Percentiles rank a stretch among this genome's conserved stretches.
These are phyloP conservation scores for Lepidurus arcticus DNA, from an alignment of 1,140 invertebrate genomes.

Conservation along the genomic window DNA sequence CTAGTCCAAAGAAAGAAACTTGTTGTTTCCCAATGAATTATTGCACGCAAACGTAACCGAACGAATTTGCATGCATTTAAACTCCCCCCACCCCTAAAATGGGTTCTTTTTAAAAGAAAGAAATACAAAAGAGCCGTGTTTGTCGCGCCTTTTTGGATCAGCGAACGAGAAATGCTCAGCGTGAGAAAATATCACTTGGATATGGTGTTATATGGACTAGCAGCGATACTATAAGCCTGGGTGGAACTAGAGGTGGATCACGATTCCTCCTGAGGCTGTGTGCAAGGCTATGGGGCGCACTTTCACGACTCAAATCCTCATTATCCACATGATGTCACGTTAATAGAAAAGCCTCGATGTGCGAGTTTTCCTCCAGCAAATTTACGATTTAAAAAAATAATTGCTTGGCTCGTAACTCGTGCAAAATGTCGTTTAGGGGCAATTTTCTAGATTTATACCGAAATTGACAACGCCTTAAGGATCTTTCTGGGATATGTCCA, in stretches of 20 bases:
- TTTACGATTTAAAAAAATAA: too few species aligned
- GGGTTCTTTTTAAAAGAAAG: background rate
- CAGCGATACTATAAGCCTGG: background rate
- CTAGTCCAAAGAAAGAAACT: background rate
- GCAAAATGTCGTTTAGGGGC: too few species aligned
- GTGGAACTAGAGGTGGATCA: background rate
- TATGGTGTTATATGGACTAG: background rate
- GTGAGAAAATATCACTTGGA: background rate
- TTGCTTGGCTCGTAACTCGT: too few species aligned
- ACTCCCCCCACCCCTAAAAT: background rate
- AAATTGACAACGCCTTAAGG: too few species aligned
- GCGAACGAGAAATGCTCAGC: background rate
- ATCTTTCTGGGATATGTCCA: too few species aligned
- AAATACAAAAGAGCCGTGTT: background rate
- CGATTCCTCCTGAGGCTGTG: background rate
- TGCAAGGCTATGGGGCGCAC: background rate
- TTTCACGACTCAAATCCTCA: background rate
- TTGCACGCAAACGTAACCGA: background rate
- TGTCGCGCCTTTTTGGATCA: background rate
- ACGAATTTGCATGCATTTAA: background rate
- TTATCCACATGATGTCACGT: background rate
- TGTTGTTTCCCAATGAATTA: background rate
- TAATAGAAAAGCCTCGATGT: too few species aligned
- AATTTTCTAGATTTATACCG: too few species aligned
- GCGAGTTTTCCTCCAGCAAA: too few species aligned